Evolutionary conservation across 2,888 invertebrate species (phyloP).

Genomic region (Leucophenga montana): DNA sequence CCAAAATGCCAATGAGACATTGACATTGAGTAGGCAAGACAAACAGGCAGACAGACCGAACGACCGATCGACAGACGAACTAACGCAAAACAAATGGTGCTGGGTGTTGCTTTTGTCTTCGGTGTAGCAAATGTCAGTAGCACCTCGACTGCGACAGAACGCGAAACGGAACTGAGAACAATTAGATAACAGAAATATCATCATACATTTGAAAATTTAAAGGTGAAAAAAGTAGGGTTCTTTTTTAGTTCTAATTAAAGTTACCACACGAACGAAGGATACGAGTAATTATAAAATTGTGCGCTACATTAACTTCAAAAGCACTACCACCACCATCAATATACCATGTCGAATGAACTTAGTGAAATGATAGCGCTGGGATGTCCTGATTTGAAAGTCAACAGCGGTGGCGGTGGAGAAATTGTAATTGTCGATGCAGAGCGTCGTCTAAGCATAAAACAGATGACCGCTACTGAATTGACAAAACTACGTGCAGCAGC

Average conservation of each 20-base stretch:
- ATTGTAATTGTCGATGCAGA: slow-evolving; percentile 56
- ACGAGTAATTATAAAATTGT: too few species aligned
- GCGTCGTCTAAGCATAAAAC: slow-evolving; percentile 69
- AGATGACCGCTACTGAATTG: slow-evolving; percentile 69
- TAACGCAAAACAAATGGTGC: slow-evolving; percentile 11
- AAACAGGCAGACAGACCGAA: too few species aligned
- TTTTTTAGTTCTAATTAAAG: too few species aligned
- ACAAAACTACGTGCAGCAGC: slow-evolving; percentile 58
- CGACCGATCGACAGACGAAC: too few species aligned
- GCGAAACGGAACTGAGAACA: slow-evolving; percentile 52
- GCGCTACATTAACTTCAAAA: neutral
- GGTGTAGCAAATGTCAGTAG: slow-evolving; percentile 48
- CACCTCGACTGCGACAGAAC: slow-evolving; percentile 59
- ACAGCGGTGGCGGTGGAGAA: slow-evolving; percentile 32
- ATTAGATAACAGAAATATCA: slow-evolving; percentile 26
- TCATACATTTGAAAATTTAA: neutral
- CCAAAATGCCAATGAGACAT: slow-evolving; percentile 66
- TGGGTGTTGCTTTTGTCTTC: neutral
- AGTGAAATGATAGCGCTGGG: slow-evolving; percentile 69
- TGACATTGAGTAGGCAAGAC: slow-evolving; percentile 54
- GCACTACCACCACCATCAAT: neutral
- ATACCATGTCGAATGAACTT: slow-evolving; percentile 65
- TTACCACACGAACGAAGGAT: too few species aligned
- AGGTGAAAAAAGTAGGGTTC: slow-evolving; percentile 34
- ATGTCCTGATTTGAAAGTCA: slow-evolving; percentile 62